Evolutionary conservation across 2,888 invertebrate species (phyloP).

Genomic region (Linnaemya vulpina): DNA sequence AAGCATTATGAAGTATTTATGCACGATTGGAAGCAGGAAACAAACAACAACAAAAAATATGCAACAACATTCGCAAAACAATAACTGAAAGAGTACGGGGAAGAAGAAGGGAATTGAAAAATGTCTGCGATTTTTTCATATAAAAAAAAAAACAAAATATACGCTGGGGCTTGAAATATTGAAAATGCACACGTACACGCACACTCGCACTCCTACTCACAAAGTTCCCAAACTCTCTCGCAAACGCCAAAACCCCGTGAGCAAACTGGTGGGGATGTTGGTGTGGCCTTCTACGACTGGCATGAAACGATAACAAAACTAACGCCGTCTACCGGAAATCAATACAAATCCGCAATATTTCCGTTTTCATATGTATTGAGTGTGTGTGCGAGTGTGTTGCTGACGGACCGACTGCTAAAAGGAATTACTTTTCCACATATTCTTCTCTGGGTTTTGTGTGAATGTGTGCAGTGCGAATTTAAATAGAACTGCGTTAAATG

Average conservation of each 20-base stretch:
- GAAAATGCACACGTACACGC: slow-evolving; percentile 35
- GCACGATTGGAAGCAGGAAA: slow-evolving; percentile 49
- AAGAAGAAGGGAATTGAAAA: slow-evolving; percentile 47
- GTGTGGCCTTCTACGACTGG: slow-evolving; percentile 37
- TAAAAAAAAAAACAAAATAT: slow-evolving; percentile 14
- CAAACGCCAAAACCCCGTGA: neutral
- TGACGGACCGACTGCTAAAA: slow-evolving; percentile 46
- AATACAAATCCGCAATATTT: slow-evolving; percentile 72
- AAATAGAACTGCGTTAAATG: slow-evolving; percentile 19
- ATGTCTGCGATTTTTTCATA: slow-evolving; percentile 30
- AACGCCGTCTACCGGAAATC: slow-evolving; percentile 71
- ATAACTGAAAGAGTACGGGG: neutral
- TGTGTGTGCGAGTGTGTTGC: too few relatives aligned
- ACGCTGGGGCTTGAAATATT: slow-evolving; percentile 1
- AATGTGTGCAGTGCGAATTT: slow-evolving; percentile 23
- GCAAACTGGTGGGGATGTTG: neutral
- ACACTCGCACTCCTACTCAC: too few relatives aligned
- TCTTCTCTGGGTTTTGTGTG: neutral
- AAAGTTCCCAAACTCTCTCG: neutral
- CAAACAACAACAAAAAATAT: slow-evolving; percentile 41
- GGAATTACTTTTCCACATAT: slow-evolving; percentile 37
- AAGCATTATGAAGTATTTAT: slow-evolving; percentile 66
- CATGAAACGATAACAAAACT: slow-evolving; percentile 63
- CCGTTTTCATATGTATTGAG: slow-evolving; percentile 68
- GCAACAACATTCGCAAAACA: slow-evolving; percentile 33